phyloP scores from a whole-genome alignment of 2,113 vertebrate genomes.

The Fulmarus glacialis region DNA sequence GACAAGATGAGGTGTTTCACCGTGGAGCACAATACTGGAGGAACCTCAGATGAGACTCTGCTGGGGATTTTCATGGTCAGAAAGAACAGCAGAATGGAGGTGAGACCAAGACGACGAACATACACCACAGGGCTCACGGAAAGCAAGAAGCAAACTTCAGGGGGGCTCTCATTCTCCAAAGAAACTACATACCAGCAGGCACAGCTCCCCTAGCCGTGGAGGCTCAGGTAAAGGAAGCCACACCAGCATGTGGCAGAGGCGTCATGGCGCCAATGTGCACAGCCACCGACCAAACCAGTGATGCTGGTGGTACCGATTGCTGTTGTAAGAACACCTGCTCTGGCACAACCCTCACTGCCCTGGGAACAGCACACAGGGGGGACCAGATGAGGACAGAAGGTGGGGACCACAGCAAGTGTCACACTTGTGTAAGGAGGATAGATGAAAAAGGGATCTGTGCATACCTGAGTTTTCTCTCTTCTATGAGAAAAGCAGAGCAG shows the following conservation, averaged over 20 bases:
- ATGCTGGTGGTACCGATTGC: background rate
- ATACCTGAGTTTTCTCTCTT: background rate
- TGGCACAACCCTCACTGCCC: background rate
- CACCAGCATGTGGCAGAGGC: background rate
- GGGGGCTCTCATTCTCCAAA: background rate
- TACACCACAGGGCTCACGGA: background rate
- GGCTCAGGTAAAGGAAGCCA: background rate
- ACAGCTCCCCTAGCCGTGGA: background rate
- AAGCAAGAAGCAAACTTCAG: background rate
- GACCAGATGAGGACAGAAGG: background rate
- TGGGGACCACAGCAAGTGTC: background rate
- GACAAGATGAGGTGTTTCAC: background rate
- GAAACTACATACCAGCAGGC: background rate
- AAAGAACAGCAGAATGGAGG: background rate
- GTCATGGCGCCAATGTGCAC: fast-evolving
- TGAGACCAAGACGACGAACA: fast-evolving
- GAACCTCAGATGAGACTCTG: background rate
- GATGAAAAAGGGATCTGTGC: background rate
- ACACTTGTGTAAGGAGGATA: fast-evolving
- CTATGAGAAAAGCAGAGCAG: background rate
- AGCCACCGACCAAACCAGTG: background rate
- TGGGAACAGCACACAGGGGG: background rate
- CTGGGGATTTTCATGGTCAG: background rate
- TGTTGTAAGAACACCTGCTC: background rate
- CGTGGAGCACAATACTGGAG: fast-evolving